Evolutionary conservation across 2,888 invertebrate species (phyloP).

Genomic region (Halictus ligatus): DNA sequence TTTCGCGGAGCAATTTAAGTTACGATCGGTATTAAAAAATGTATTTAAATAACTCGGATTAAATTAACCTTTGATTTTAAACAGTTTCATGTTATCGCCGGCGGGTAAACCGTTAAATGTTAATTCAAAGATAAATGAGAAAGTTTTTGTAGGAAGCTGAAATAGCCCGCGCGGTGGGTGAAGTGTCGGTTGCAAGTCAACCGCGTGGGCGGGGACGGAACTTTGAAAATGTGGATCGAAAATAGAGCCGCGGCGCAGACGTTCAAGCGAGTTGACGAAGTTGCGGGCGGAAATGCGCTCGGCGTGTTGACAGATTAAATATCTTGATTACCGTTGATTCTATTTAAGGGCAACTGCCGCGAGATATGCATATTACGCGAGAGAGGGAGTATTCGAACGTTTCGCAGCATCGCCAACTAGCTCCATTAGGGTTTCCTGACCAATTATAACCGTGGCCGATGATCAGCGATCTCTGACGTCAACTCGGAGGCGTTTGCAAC

Average conservation of each 20-base stretch:
- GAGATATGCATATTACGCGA: neutral
- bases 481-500: neutral
- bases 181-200: neutral
- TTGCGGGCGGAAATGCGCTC: neutral
- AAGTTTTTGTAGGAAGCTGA: neutral
- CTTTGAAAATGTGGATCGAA: neutral
- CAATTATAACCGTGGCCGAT: conserved; percentile 3
- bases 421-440: conserved; percentile 7
- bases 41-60: too few species aligned
- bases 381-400: neutral
- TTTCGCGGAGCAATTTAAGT: too few species aligned
- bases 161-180: neutral
- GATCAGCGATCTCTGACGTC: conserved; percentile 1
- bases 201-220: neutral
- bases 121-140: neutral
- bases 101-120: neutral
- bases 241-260: neutral
- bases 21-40: too few species aligned
- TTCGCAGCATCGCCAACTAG: neutral
- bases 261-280: neutral
- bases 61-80: neutral
- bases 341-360: neutral
- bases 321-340: conserved; percentile 8
- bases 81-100: neutral
- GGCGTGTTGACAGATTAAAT: neutral